Evolutionary conservation across 1,140 invertebrate genomes (phyloP).

Genomic region (Rhysida immarginata): DNA sequence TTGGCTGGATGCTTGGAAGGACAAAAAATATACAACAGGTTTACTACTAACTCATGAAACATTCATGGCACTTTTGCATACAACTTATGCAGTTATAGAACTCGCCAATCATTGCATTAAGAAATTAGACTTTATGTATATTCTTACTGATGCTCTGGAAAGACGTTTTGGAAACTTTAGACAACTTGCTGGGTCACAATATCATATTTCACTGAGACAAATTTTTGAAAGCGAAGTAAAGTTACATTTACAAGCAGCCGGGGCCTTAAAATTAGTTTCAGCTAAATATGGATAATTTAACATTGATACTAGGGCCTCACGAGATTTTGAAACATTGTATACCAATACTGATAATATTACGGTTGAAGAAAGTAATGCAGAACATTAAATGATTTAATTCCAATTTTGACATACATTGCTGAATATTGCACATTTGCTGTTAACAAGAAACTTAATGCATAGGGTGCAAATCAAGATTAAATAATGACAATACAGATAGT

Average conservation of each 20-base stretch:
- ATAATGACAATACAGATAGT: neutral
- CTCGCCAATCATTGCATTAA: too few relatives aligned
- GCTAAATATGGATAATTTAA: neutral
- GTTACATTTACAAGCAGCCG: neutral
- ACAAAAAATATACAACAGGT: too few relatives aligned
- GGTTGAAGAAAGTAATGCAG: neutral
- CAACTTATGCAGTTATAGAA: too few relatives aligned
- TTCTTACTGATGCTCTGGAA: too few relatives aligned
- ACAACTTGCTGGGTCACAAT: conserved; percentile 9
- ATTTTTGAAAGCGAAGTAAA: conserved; percentile 12
- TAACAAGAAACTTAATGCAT: conserved; percentile 1
- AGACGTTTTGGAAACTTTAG: too few relatives aligned
- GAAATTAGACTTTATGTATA: too few relatives aligned
- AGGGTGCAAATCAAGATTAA: conserved; percentile 1
- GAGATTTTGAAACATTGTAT: too few relatives aligned
- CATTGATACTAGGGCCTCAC: neutral
- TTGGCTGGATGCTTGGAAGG: too few relatives aligned
- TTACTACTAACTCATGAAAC: too few relatives aligned
- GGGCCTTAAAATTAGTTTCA: neutral
- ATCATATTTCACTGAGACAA: conserved; percentile 9
- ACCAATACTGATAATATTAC: neutral
- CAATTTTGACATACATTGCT: conserved; percentile 7
- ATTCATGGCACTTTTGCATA: too few relatives aligned
- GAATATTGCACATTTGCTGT: conserved; percentile 9
- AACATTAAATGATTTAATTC: neutral